Conservation (phyloP, 2,888 invertebrate genomes). For the Deladenus siricidicola region DNA sequence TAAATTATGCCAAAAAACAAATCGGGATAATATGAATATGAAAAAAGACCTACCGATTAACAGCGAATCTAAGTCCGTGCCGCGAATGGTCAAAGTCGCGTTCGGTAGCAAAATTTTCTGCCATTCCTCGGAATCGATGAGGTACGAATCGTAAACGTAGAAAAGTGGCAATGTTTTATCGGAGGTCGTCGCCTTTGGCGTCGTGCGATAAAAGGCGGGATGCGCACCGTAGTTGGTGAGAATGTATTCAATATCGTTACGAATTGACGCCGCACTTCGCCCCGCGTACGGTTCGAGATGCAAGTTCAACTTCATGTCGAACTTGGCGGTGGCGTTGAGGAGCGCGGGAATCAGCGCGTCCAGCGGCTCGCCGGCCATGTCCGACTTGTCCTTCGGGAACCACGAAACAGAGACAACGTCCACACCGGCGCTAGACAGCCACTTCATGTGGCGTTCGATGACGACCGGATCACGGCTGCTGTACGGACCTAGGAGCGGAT, state of each 20-base stretch:
- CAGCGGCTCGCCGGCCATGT: conserved; percentile 28
- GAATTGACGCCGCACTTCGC: conserved; percentile 48
- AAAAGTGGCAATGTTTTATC: conserved; percentile 58
- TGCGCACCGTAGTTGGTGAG: conserved; percentile 55
- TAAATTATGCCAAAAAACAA: too few relatives aligned
- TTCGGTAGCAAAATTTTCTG: conserved; percentile 33
- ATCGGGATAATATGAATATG: neutral
- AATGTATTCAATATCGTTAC: conserved; percentile 54
- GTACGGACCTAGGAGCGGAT: conserved; percentile 60
- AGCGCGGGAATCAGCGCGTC: conserved; percentile 36
- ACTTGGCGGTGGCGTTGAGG: conserved; percentile 52
- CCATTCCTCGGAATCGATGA: conserved; percentile 60
- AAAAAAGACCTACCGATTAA: conserved; percentile 58
- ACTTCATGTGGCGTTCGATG: conserved; percentile 61
- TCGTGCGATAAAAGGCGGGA: conserved; percentile 59
- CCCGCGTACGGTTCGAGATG: conserved; percentile 59
- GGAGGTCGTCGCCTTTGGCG: conserved; percentile 12
- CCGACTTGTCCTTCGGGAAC: conserved; percentile 56
- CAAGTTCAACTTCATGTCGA: conserved; percentile 53
- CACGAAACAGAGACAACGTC: conserved; percentile 61
- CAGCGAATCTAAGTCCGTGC: conserved; percentile 60
- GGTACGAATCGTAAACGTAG: conserved; percentile 65
- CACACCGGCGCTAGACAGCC: conserved; percentile 61
- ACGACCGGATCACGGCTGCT: conserved; percentile 49
- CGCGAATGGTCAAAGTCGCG: conserved; percentile 58